Percentiles rank a stretch among this genome's conserved stretches.
phyloP scores from a whole-genome alignment of 2,113 vertebrate species.

The Ibidorhyncha struthersii region DNA sequence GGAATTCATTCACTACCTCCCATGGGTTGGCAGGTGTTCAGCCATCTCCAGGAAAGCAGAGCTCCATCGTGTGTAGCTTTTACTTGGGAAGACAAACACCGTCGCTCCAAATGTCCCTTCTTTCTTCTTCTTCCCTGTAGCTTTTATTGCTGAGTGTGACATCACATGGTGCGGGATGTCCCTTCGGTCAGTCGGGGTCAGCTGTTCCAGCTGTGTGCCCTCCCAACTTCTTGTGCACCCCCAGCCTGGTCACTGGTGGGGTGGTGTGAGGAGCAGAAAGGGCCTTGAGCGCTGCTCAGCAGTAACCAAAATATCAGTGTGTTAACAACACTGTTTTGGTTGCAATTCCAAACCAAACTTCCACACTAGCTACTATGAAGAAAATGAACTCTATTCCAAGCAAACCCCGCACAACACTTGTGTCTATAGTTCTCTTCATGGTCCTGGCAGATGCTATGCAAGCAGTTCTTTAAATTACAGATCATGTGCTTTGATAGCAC shows the following conservation, averaged over 20 bases:
- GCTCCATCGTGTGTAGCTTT: not conserved
- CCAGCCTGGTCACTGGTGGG: rapidly evolving
- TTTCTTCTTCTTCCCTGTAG: not conserved
- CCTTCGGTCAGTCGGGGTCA: not conserved
- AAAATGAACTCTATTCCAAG: not conserved
- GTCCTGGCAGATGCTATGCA: not conserved
- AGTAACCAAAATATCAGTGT: not conserved
- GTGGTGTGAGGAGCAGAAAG: not conserved
- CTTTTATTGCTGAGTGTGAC: not conserved
- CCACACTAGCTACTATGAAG: not conserved
- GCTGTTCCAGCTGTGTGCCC: not conserved
- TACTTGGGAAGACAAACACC: not conserved
- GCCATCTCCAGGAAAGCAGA: not conserved
- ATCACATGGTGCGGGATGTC: rapidly evolving
- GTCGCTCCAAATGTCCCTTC: rapidly evolving
- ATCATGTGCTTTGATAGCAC: not conserved
- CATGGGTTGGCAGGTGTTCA: not conserved
- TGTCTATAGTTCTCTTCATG: not conserved
- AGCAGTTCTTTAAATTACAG: not conserved
- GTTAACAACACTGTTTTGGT: not conserved
- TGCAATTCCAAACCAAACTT: not conserved
- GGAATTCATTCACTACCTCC: not conserved
- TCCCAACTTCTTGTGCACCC: not conserved
- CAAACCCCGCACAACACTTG: not conserved
- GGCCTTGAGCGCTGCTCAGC: not conserved